phyloP scores from a whole-genome alignment of 2,113 vertebrate genomes.

The Hemicordylus capensis region DNA sequence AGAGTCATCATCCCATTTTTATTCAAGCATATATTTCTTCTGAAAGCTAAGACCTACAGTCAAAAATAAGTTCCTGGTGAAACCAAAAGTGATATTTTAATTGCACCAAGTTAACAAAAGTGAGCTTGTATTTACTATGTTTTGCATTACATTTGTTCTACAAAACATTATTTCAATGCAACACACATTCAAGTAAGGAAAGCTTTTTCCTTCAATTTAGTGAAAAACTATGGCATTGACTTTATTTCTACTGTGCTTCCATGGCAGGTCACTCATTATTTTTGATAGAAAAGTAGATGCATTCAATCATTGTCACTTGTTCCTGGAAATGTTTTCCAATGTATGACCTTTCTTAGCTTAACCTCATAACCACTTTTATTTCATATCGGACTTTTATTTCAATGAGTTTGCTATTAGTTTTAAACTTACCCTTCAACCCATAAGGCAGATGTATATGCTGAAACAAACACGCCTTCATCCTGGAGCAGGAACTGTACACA shows the following conservation, averaged over 20 bases:
- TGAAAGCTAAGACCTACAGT: not conserved
- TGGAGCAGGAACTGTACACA: too few relatives aligned
- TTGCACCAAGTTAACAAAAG: constrained; percentile 8
- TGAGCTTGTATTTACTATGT: not conserved
- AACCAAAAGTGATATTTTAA: not conserved
- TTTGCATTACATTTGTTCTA: not conserved
- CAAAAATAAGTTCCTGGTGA: not conserved
- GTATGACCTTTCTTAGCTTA: constrained; percentile 18
- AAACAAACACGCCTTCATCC: too few relatives aligned
- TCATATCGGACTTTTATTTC: constrained; percentile 2
- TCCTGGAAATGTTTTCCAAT: constrained; percentile 21
- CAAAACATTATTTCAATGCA: not conserved
- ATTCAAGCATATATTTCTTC: not conserved
- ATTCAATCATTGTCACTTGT: constrained; percentile 23
- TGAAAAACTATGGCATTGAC: not conserved
- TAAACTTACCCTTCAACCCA: too few relatives aligned
- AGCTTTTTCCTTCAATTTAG: constrained; percentile 1
- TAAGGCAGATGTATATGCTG: too few relatives aligned
- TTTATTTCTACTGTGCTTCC: not conserved
- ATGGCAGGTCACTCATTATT: constrained; percentile 18
- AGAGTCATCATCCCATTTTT: not conserved
- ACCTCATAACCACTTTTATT: not conserved
- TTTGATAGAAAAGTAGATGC: not conserved
- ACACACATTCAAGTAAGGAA: not conserved
- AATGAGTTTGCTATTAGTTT: not conserved